A percentile compares a stretch with the other conserved stretches of the same genome.
phyloP scores from a whole-genome alignment of 2,888 invertebrate genomes.

The Nomada lathburiana region DNA sequence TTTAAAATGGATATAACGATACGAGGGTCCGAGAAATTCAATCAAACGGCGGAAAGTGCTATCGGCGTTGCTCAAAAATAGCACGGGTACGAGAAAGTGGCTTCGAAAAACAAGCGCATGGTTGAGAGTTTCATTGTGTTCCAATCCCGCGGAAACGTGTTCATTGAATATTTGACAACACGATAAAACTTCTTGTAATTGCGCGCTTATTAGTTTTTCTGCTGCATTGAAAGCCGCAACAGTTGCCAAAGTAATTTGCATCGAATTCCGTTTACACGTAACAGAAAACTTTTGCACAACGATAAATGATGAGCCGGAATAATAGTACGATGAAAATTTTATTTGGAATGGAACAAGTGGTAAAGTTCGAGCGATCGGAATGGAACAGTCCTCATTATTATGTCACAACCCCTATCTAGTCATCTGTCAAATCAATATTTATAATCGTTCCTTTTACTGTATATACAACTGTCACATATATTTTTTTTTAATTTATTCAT shows the following conservation, averaged over 20 bases:
- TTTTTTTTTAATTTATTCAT: too few species aligned
- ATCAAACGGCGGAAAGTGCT: conserved; percentile 14
- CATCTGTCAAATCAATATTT: not conserved
- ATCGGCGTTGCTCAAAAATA: not conserved
- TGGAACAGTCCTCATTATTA: not conserved
- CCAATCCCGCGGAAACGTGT: conserved; percentile 11
- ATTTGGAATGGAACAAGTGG: not conserved
- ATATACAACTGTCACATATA: too few species aligned
- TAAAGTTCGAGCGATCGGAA: too few species aligned
- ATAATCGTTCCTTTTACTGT: not conserved
- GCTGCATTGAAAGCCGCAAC: not conserved
- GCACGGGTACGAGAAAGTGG: conserved; percentile 15
- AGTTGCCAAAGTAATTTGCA: not conserved
- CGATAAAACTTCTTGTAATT: conserved; percentile 34
- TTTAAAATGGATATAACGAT: conserved; percentile 17
- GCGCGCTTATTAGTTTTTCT: conserved; percentile 24
- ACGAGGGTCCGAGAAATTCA: conserved; percentile 4
- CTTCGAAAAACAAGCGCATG: not conserved
- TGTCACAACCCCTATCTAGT: not conserved
- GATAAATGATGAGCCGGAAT: not conserved
- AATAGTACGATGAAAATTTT: not conserved
- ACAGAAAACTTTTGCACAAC: not conserved
- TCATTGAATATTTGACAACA: conserved; percentile 20
- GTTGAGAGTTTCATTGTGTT: conserved; percentile 17
- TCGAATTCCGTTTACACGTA: not conserved